These are phyloP conservation scores for Hybognathus amarus DNA, from an alignment of 2,797 vertebrate genomes.

Conservation along the genomic window DNA sequence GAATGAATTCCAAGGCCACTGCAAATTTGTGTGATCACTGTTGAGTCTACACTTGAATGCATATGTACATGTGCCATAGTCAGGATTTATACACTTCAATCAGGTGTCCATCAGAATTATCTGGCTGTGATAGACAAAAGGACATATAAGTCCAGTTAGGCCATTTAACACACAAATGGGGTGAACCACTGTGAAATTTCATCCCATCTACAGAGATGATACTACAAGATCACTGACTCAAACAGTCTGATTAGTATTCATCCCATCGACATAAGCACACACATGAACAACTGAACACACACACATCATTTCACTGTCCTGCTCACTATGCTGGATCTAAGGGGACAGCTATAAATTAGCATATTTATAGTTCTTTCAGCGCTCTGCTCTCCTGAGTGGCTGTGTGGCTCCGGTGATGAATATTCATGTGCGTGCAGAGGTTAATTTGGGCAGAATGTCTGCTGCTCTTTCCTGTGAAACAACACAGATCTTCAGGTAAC, in stretches of 20 bases:
- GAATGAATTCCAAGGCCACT: background rate
- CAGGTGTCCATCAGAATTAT: background rate
- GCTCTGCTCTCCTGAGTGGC: slow-evolving; percentile 50
- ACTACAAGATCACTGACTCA: slow-evolving; percentile 68
- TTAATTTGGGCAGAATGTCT: slow-evolving; percentile 68
- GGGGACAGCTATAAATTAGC: slow-evolving; percentile 41
- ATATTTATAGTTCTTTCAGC: slow-evolving; percentile 54
- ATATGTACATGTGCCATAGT: background rate
- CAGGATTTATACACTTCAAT: slow-evolving; percentile 2
- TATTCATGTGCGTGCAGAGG: slow-evolving; percentile 62
- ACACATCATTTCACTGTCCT: slow-evolving; percentile 20
- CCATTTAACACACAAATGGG: background rate
- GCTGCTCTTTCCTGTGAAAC: slow-evolving; percentile 63
- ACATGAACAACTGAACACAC: slow-evolving; percentile 6
- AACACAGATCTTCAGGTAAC: slow-evolving; percentile 64
- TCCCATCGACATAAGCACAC: slow-evolving; percentile 13
- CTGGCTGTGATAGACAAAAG: background rate
- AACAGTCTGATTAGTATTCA: background rate
- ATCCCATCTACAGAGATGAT: background rate
- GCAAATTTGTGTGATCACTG: background rate
- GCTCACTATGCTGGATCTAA: slow-evolving; percentile 31
- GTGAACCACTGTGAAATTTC: background rate
- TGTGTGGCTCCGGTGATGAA: slow-evolving; percentile 51
- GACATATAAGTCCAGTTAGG: background rate
- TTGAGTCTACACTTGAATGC: background rate